These are phyloP conservation scores for Circaetus gallicus DNA, from an alignment of 2,113 vertebrate species.

Conservation along the genomic window DNA sequence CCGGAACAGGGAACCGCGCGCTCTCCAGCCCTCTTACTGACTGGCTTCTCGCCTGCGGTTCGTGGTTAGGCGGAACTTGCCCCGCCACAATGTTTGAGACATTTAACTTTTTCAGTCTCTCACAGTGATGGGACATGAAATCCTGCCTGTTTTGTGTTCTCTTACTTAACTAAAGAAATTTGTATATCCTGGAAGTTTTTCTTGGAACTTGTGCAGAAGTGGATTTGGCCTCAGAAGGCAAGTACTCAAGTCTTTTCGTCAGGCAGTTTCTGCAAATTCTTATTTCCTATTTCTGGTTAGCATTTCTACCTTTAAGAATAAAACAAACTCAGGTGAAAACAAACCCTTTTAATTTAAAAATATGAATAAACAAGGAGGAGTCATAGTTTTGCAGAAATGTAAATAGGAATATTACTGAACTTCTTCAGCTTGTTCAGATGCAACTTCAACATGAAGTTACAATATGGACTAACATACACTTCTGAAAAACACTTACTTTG, in stretches of 20 bases:
- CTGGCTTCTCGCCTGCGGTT: no score
- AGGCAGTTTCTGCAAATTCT: not conserved
- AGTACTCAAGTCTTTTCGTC: not conserved
- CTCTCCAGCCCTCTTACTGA: no score
- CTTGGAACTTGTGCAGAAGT: not conserved
- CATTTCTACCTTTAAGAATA: not conserved
- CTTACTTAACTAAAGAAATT: not conserved
- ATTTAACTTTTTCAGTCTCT: no score
- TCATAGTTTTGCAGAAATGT: not conserved
- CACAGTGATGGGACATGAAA: not conserved
- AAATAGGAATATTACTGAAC: not conserved
- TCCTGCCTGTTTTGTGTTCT: not conserved
- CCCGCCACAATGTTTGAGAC: no score
- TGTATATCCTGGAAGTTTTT: not conserved
- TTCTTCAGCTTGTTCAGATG: not conserved
- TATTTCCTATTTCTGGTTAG: not conserved
- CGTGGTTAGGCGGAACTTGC: no score
- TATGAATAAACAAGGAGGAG: not conserved
- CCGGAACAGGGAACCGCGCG: no score
- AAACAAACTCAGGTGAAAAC: not conserved
- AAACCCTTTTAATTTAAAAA: not conserved
- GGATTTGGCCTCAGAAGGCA: not conserved
- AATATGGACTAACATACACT: not conserved
- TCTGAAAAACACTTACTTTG: not conserved
- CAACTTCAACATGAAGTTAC: not conserved